Evolutionary conservation across 2,113 vertebrate species (phyloP).

Genomic region (Colinus virginianus): DNA sequence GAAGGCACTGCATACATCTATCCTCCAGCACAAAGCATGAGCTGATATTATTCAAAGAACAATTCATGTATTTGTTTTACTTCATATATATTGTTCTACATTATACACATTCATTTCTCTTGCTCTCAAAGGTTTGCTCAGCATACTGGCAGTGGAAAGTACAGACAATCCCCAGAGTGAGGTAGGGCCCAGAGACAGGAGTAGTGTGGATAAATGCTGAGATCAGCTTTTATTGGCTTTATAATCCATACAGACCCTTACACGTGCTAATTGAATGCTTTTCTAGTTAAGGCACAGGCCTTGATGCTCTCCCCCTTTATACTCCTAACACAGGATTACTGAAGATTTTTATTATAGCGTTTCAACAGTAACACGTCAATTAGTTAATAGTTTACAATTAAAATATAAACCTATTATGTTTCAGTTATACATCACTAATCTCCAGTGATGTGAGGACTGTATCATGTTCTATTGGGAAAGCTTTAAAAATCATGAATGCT

Average conservation of each 20-base stretch:
- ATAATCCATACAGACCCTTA: neutral
- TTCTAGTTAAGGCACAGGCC: neutral
- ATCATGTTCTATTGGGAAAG: neutral
- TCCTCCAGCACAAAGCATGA: neutral
- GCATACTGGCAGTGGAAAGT: neutral
- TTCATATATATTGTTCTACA: neutral
- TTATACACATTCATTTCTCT: neutral
- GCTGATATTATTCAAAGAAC: neutral
- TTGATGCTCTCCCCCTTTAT: neutral
- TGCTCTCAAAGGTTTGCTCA: neutral
- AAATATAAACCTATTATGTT: neutral
- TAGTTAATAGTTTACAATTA: neutral
- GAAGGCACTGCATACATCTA: neutral
- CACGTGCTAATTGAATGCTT: neutral
- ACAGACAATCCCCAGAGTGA: neutral
- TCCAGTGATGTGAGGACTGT: neutral
- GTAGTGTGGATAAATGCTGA: neutral
- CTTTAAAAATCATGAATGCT: neutral
- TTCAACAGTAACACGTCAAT: neutral
- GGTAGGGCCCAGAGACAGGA: neutral
- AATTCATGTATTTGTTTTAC: neutral
- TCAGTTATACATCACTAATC: neutral
- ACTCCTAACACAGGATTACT: neutral
- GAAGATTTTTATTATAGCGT: neutral
- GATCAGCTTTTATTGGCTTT: neutral